phyloP scores from a whole-genome alignment of 2,888 invertebrate genomes.

The Drosophila silvestris region DNA sequence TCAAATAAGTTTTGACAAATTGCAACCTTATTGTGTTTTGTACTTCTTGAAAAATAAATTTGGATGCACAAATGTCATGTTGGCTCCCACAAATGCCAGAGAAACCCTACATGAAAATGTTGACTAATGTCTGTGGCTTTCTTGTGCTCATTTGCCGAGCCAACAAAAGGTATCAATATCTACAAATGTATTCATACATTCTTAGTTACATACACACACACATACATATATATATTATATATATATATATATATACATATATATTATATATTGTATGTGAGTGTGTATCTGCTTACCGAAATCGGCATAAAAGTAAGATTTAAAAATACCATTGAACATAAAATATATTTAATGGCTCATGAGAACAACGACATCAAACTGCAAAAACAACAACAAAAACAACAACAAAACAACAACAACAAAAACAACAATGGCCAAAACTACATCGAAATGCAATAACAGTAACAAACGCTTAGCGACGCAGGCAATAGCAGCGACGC shows the following conservation, averaged over 20 bases:
- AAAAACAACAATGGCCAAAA: constrained; percentile 23
- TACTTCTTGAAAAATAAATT: constrained; percentile 41
- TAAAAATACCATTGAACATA: constrained; percentile 55
- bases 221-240: not conserved
- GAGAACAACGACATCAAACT: constrained; percentile 28
- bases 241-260: not conserved
- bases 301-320: constrained; percentile 41
- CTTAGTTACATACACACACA: not conserved
- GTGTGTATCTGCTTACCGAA: constrained; percentile 4
- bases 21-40: constrained; percentile 56
- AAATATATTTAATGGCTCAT: constrained; percentile 61
- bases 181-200: not conserved
- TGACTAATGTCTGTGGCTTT: constrained; percentile 9
- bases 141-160: not conserved
- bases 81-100: constrained; percentile 25
- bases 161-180: constrained; percentile 7
- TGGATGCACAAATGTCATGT: constrained; percentile 43
- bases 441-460: constrained; percentile 23
- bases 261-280: not conserved
- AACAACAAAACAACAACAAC: constrained; percentile 12
- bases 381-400: constrained; percentile 27
- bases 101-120: constrained; percentile 1
- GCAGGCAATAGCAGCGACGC: constrained; percentile 5
- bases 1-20: constrained; percentile 78
- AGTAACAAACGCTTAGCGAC: constrained; percentile 42